Conservation (phyloP, 2,113 vertebrate genomes). For the Anoplopoma fimbria region DNA sequence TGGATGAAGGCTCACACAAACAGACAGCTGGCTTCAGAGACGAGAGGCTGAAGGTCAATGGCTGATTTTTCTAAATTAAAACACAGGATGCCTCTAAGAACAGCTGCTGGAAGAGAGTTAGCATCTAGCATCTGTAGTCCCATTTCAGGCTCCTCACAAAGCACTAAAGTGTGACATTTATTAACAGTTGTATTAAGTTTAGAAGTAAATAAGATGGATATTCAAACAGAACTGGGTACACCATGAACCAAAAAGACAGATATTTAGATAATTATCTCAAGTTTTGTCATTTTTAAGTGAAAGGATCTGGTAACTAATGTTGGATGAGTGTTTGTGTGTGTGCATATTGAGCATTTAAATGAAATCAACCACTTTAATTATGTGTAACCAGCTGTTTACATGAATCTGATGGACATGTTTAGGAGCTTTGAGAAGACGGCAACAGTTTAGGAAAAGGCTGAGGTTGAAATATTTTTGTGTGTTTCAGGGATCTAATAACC, state of each 20-base stretch:
- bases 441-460: not conserved
- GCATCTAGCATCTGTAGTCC: too few relatives aligned
- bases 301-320: not conserved
- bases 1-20: not conserved
- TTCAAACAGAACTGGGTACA: not conserved
- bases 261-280: not conserved
- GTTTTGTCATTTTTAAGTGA: not conserved
- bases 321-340: not conserved
- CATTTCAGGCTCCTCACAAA: slow-evolving; percentile 1
- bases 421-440: not conserved
- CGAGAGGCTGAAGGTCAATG: slow-evolving; percentile 4
- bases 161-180: not conserved
- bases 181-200: not conserved
- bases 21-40: slow-evolving; percentile 27
- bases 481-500: not conserved
- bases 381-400: not conserved
- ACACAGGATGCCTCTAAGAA: not conserved
- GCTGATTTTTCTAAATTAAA: slow-evolving; percentile 38
- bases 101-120: slow-evolving; percentile 30
- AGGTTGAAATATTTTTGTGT: not conserved
- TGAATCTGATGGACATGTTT: not conserved
- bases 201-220: not conserved
- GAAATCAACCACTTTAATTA: slow-evolving; percentile 3
- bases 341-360: not conserved
- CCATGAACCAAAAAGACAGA: not conserved